Base-by-base conservation (phyloP, 2,113 vertebrate genomes). In the Chlorocebus sabaeus region DNA sequence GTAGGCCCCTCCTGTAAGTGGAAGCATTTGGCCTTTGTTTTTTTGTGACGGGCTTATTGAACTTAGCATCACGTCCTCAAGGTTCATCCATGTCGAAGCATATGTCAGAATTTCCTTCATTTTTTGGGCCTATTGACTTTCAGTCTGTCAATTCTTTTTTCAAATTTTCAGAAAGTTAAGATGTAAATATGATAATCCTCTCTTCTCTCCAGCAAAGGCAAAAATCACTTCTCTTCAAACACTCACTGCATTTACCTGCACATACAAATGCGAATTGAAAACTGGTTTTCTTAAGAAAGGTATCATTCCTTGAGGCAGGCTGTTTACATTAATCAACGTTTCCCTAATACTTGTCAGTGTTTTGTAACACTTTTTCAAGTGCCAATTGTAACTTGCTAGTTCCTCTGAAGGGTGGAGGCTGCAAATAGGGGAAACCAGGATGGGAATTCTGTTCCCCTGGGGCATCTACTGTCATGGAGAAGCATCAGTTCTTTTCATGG, bases 311-410 rank as follows among this genome's bases (percentile, higher is more conserved):
- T 97, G 96, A 97, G 92, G 90, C 96, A 98, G 95, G 81, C 93
- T 98, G 89, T 98, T 98, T 98, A 97, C 97, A 98, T 98, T 98
- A 97, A 97, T 97, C 97, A 98, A 94, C 92, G 97, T 98, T 97
- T 98, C 81, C 96, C 76, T 97, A 97, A 98, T 98, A 98, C 93
- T 97, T 98, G 92, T 95, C 87, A 97, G 82, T 97, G 98, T 94
- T 64, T 97, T 98, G 93, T 98, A 98, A 98, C 97, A 98, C 95
- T 97, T 98, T 98, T 93, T 97, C 95, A 98, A 98, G 96, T 98
- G 96, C 89, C 97, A 98, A 83, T 97, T 98, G 94, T 94, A 98
- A 96, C 96, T 98, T 98, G 98, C 96, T 96, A 98, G 97, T 98
- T 98, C 86, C 96, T 85, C 43, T 91, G 64, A 98, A 94, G 95